Percentiles rank a stretch among this genome's conserved stretches.
Evolutionary conservation across 2,888 invertebrate species (phyloP).

Genomic region (Cheilosia impressa): DNA sequence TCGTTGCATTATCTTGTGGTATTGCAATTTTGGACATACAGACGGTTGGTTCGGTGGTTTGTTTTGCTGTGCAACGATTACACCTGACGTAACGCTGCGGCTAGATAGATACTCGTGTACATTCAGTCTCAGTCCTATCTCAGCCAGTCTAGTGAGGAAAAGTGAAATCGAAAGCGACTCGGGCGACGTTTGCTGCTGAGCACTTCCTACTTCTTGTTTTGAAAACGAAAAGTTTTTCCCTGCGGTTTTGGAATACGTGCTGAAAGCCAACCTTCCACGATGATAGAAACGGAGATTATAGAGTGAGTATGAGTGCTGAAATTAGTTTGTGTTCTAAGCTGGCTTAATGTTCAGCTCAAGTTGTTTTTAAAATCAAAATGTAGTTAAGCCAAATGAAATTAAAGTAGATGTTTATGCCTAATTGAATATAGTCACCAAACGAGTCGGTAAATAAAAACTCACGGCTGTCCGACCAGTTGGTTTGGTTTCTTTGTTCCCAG

Average conservation of each 20-base stretch:
- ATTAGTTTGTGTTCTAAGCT: too few species aligned
- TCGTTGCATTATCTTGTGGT: constrained; percentile 62
- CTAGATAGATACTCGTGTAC: constrained; percentile 52
- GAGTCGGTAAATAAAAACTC: too few species aligned
- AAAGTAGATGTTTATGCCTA: too few species aligned
- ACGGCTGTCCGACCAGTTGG: too few species aligned
- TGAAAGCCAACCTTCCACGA: constrained; percentile 11
- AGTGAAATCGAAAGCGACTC: constrained; percentile 74
- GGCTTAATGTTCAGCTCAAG: too few species aligned
- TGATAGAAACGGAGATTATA: constrained; percentile 69
- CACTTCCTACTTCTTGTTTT: constrained; percentile 59
- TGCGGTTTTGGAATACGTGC: constrained; percentile 2
- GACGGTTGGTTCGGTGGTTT: constrained; percentile 48
- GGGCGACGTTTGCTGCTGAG: constrained; percentile 24
- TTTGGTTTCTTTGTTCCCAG: too few species aligned
- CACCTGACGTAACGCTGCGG: constrained; percentile 66
- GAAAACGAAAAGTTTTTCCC: constrained; percentile 37
- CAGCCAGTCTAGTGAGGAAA: constrained; percentile 51
- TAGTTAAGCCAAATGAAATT: too few species aligned
- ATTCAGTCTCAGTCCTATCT: constrained; percentile 55
- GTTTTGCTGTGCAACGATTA: constrained; percentile 41
- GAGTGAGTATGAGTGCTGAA: constrained; percentile 52
- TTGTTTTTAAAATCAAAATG: not conserved
- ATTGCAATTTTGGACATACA: constrained; percentile 62
- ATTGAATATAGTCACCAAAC: too few species aligned